Conservation (phyloP, 2,113 vertebrate genomes). For the Amazona guildingii region DNA sequence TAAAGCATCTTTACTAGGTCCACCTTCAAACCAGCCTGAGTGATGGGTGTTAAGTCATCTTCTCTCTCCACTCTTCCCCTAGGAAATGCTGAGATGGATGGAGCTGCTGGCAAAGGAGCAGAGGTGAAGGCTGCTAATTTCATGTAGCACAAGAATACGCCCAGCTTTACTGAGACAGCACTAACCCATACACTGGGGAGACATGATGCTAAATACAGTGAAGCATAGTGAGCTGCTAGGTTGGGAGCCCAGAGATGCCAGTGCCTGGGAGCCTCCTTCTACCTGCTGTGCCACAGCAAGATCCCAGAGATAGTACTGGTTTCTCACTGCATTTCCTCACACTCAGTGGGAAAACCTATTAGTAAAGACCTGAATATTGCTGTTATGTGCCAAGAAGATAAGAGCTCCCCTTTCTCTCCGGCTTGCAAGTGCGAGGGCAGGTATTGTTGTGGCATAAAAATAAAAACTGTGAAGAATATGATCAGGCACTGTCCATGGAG, state of each 20-base stretch:
- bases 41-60: not conserved
- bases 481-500: not conserved
- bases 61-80: not conserved
- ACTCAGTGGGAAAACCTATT: not conserved
- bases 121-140: conserved; percentile 9
- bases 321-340: not conserved
- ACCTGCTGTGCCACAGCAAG: not conserved
- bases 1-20: not conserved
- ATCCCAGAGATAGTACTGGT: not conserved
- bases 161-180: not conserved
- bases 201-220: not conserved
- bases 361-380: not conserved
- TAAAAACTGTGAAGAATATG: not conserved
- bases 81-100: not conserved
- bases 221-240: not conserved
- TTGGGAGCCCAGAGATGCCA: not conserved
- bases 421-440: not conserved
- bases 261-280: not conserved
- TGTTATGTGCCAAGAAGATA: not conserved
- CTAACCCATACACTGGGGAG: not conserved
- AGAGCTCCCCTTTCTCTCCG: not conserved
- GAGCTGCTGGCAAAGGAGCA: not conserved
- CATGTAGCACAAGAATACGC: not conserved
- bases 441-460: not conserved
- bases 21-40: not conserved